Base-by-base conservation (phyloP, 2,888 invertebrate species). In the Achlya flavicornis region DNA sequence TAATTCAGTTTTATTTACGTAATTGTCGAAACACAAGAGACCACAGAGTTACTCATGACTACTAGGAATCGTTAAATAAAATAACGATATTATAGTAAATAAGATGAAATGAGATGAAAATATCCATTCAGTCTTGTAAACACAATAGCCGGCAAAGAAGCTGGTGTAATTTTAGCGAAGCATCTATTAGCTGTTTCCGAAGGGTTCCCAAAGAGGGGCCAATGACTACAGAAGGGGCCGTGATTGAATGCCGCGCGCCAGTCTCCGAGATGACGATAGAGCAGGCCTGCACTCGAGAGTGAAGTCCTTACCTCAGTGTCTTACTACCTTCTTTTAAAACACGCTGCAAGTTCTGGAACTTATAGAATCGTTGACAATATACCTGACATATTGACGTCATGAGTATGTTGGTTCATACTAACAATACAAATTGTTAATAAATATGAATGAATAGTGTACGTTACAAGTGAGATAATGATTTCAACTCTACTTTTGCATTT, bases 201-300 rank as follows among this genome's bases (percentile, higher is more conserved):
- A 79, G 71, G 67, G 63, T 63, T 68, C 63, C 66, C 76, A 70
- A 75, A 84, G 83, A 69, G 77, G 78, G 79, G 80, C 73, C 80
- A 75, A 68, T 79, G 83, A 80, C 85, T 83, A 74, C 19, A 63
- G 72, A 70, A 84, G 85, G 64, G 81, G 74, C 65, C 75, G 79
- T 78, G 78, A 81, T 79, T 72, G 83, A 79, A 71, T 75, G 75
- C 66, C 65, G 82, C 78, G 71, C 76, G 75, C 66, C 66, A 65
- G 75, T 70, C 72, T 73, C 71, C 61, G 73, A 79, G 85, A 83
- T 80, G 77, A 73, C 77, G 85, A 85, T 84, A 85, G 79, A 77
- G 79, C 85, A 85, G 79, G 80, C 74, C 70, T 70, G 61, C 69
- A 53, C n/a, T 74, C 64, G 67, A 74, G 65, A 46, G 65, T 68